Base-by-base conservation (phyloP, 92 coral and sea anemone genomes). In the Micromussa lordhowensis region DNA sequence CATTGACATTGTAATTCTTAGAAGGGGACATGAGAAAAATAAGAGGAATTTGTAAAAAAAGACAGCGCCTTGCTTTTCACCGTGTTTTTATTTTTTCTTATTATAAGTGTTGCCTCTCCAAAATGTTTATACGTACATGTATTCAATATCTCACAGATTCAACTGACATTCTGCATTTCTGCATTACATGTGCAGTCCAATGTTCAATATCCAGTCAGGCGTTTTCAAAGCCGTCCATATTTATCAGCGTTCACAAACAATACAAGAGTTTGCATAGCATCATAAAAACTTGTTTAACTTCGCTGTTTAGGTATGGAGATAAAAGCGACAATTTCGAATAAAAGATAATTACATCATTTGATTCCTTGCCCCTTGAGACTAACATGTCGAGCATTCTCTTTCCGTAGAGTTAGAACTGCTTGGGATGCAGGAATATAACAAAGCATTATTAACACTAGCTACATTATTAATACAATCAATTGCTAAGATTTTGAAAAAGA, bases 401-500 rank as follows among this genome's bases (percentile, higher is more conserved):
- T 14, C 1, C 1, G 13, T 19, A 19, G 4, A 10, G 29, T 24
- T 0, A 63, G 29, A 63, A 21, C 30, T 13, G 69, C 11, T 4
- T 0, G 32, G 34, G 5, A 61, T 4, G 28, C 4, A 18, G 51
- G 16, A 30, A 29, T 13, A 5, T 68, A 3, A 34, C 78, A 22
- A 24, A 72, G 7, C 1, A 21, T 32, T 19, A 19, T 61, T 22
- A 24, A 61, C 18, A 35, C 18, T 35, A 38, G 54, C 49, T 35
- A 0, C 51, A 18, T 22, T 35, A 3, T 1, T 38, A 2, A 73
- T 35, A 19, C 4, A 32, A 34, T 73, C 29, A 53, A 68, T 26
- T 51, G 68, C 24, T 31, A 18, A 89, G 77, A 28, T 83, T 64
- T 4, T 89, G 83, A 15, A 51, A 55, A 44, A 89, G 92, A 21